Base-by-base conservation (phyloP, 2,797 vertebrate species). In the Amblyopsis hoosieri region DNA sequence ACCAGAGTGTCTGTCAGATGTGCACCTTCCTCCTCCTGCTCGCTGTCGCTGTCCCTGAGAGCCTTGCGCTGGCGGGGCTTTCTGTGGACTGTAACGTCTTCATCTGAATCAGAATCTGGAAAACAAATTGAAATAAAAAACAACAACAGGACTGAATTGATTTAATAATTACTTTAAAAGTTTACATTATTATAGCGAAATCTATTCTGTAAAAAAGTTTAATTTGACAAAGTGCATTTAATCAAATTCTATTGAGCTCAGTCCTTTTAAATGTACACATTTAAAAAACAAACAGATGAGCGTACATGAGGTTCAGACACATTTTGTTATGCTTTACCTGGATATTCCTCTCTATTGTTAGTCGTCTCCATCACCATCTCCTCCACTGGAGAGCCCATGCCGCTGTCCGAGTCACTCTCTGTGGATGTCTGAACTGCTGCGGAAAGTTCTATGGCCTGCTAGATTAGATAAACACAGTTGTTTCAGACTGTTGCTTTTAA, bases 31-130 rank as follows among this genome's bases (percentile, higher is more conserved):
- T 91, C 91, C 4, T 84, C 92, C 31, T 86, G 88, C 64, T 99
- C 97, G 0, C 94, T 94, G 73, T 99, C 97, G n/a, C 95, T 99
- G 81, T 99, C 96, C 69, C 85, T 79, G 47, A 98, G 88, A 23
- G 94, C 86, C 17, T 93, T 95, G 60, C 80, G 92, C 60, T 74
- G 84, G 45, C 92, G 94, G 6, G 86, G 53, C 79, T 94, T 98
- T 57, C 93, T 94, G 76, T 76, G 79, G 8, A 92, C 79, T 7
- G 87, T 69, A 67, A 99, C 76, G 10, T 91, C 80, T n/a, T 91
- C 90, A 23, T 96, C 94, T 0, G 95, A 95, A 11, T 98, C 98
- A 12, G 95, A 97, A 82, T 96, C 97, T 94, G 62, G 47, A 64
- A 66, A 53, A 49, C 58, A 55, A 76, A 65, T 15, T 9, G 3